Base-by-base conservation (phyloP, 2,797 vertebrate genomes). In the Florisuga fusca region DNA sequence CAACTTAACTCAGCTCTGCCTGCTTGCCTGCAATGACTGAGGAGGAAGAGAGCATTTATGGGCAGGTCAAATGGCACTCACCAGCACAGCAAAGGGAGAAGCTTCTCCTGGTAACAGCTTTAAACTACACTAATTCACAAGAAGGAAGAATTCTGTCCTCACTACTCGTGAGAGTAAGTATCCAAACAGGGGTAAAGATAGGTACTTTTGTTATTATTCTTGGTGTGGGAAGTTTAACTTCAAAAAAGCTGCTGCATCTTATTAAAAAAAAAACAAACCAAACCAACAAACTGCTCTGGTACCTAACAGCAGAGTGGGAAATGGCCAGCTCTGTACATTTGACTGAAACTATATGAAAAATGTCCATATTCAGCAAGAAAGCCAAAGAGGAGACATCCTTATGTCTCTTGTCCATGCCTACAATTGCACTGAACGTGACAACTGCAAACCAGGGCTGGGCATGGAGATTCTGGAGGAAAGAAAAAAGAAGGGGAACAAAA, bases 381-480 rank as follows among this genome's bases (percentile, higher is more conserved):
- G 27, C 55, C 74, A 73, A 48, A 74, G 45, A 59, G 67, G 17
- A 59, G 7, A 12, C 29, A 48, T 58, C 13, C 13, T 27, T 34
- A 17, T 2, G 1, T 9, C n/a, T 64, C 51, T n/a, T 3, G 1
- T 12, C 53, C 34, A 23, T 7, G 33, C 45, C 48, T 31, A 21
- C 0, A 0, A 69, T 3, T 19, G 19, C 63, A 22, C 10, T 0
- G 6, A 36, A 10, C 1, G 6, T 6, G 26, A 29, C 46, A 53
- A 76, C 64, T 33, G 53, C 36, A 66, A 72, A 31, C 16, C 13
- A 34, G 13, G 7, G 4, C 33, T 63, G 59, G 41, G 58, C 58
- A 51, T 0, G 4, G 12, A 10, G 6, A 15, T 10, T 7, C 9
- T 27, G 16, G 33, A 76, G 22, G 8, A 50, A 13, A 45, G 17